A percentile compares a stretch with the other conserved stretches of the same genome.
Conservation (phyloP, 2,113 vertebrate species). For the Pomatorhinus ruficollis region DNA sequence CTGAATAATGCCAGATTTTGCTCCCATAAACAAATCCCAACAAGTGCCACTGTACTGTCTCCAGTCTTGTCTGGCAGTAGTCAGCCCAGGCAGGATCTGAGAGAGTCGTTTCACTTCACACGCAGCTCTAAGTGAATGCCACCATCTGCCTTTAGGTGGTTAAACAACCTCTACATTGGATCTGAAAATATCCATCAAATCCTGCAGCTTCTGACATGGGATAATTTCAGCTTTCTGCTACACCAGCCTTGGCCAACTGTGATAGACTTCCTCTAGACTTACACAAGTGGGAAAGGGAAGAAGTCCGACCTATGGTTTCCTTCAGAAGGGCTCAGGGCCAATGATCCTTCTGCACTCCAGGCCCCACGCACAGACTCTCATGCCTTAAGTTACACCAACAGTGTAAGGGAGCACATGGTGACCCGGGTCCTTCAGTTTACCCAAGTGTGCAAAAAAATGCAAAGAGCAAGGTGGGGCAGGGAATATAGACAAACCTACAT, state of each 20-base stretch:
- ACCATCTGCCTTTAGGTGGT: conserved; percentile 16
- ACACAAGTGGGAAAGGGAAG: neutral
- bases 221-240: neutral
- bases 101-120: neutral
- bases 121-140: neutral
- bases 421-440: neutral
- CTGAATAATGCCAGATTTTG: neutral
- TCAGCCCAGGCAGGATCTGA: neutral
- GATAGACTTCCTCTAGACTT: neutral
- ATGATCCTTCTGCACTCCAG: rapidly evolving
- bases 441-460: neutral
- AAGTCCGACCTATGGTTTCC: neutral
- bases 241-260: neutral
- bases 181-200: neutral
- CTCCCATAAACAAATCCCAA: conserved; percentile 8
- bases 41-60: neutral
- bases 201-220: neutral
- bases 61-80: neutral
- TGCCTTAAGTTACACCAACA: neutral
- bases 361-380: neutral
- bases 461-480: neutral
- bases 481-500: neutral
- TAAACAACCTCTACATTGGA: neutral
- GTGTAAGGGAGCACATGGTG: neutral
- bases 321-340: neutral